These are phyloP conservation scores for Antennarius maculatus DNA, from an alignment of 2,797 vertebrate genomes.

Conservation along the genomic window DNA sequence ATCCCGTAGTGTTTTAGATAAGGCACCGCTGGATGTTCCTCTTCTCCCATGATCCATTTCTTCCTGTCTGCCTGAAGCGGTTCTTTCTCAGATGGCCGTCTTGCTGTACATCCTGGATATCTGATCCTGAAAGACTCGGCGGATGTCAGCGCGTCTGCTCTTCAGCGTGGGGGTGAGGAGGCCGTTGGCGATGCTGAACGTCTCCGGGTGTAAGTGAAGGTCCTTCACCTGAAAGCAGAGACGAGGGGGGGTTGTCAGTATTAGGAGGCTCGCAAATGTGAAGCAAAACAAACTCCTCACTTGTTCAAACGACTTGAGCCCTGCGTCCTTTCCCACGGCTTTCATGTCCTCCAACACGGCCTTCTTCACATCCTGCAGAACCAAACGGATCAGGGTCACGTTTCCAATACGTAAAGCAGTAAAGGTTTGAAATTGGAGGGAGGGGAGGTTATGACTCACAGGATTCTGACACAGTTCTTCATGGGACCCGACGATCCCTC, in stretches of 20 bases:
- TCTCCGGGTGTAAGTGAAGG: conserved; percentile 79
- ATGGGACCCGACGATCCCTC: conserved; percentile 77
- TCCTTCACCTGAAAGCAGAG: conserved; percentile 77
- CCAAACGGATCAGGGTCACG: neutral
- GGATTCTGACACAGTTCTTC: conserved; percentile 84
- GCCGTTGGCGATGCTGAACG: conserved; percentile 82
- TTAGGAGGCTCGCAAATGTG: accelerated
- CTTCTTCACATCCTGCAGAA: conserved; percentile 78
- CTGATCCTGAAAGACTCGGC: conserved; percentile 78
- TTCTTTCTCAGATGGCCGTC: conserved; percentile 55
- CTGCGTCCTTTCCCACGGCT: conserved; percentile 77
- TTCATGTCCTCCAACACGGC: conserved; percentile 81
- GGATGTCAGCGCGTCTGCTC: conserved; percentile 79
- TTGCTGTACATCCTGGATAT: conserved; percentile 81
- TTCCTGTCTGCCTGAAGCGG: conserved; percentile 3
- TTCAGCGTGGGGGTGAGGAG: conserved; percentile 86
- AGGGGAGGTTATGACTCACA: conserved; percentile 57
- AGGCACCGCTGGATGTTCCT: conserved; percentile 40
- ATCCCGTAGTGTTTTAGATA: conserved; percentile 30
- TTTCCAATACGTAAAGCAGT: neutral
- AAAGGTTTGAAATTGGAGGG: neutral
- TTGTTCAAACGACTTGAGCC: conserved; percentile 85
- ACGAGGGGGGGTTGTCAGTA: neutral
- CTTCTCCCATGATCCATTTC: neutral
- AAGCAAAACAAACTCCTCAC: conserved; percentile 50